Conservation (phyloP, 2,888 invertebrate species). For the Pteria penguin region DNA sequence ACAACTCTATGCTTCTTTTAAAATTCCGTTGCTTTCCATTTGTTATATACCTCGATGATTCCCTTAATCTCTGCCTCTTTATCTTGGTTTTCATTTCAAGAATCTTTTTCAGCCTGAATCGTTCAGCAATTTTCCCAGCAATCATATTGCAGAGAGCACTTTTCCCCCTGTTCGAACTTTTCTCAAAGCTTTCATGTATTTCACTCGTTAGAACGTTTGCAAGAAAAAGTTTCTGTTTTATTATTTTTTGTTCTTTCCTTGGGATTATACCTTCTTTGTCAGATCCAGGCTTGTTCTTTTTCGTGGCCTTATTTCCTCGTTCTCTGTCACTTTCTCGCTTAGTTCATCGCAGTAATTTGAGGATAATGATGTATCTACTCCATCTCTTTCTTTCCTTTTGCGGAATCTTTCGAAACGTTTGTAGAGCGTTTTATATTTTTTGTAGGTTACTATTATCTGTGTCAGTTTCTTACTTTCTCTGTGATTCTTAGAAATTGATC, state of each 20-base stretch:
- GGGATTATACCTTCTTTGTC: background rate
- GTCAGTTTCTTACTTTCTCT: no score
- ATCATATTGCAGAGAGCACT: background rate
- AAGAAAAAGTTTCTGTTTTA: conserved; percentile 1
- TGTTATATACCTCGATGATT: background rate
- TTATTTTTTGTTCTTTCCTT: background rate
- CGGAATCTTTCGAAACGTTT: conserved; percentile 8
- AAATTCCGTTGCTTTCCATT: background rate
- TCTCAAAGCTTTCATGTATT: background rate
- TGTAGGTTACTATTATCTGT: conserved; percentile 17
- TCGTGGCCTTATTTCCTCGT: background rate
- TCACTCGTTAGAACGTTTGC: conserved; percentile 6
- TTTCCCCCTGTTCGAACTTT: background rate
- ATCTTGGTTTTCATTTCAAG: no score
- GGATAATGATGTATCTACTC: background rate
- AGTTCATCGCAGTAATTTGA: no score
- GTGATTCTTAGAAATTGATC: no score
- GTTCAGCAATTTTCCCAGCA: background rate
- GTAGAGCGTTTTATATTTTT: conserved; percentile 13
- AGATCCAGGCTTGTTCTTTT: background rate
- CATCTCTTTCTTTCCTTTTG: no score
- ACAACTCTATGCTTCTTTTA: background rate
- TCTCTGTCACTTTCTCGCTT: background rate
- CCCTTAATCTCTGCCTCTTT: background rate
- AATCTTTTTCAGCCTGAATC: background rate